These are phyloP conservation scores for Peromyscus maniculatus DNA, from an alignment of 2,113 vertebrate species.

Conservation along the genomic window DNA sequence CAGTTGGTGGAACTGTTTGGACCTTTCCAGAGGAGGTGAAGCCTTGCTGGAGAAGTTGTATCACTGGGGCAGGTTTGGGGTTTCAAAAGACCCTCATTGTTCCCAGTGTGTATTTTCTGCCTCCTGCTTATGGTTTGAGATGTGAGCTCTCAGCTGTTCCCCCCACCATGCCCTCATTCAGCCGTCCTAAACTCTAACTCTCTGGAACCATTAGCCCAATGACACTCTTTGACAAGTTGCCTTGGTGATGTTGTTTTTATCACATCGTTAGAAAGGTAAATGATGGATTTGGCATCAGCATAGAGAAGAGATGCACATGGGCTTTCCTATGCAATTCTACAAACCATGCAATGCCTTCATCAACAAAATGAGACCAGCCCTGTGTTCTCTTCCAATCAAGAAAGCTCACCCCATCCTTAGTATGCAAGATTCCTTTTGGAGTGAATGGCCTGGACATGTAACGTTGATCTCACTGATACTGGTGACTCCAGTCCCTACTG, in stretches of 20 bases:
- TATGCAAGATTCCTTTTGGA: not conserved
- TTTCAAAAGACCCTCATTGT: not conserved
- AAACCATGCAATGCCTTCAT: not conserved
- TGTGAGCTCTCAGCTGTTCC: not conserved
- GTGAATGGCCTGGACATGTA: not conserved
- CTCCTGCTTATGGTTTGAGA: not conserved
- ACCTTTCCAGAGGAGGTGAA: not conserved
- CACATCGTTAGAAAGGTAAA: not conserved
- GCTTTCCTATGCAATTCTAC: not conserved
- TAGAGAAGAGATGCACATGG: not conserved
- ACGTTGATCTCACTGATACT: too few relatives aligned
- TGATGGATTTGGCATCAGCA: not conserved
- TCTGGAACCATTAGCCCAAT: not conserved
- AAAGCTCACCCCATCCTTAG: not conserved
- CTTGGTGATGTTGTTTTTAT: not conserved
- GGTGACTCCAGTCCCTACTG: not conserved
- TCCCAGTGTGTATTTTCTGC: not conserved
- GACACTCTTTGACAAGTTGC: not conserved
- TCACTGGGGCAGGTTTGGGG: not conserved
- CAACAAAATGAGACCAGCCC: not conserved
- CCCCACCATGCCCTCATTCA: not conserved
- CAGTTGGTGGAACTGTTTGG: not conserved
- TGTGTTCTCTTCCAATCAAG: not conserved
- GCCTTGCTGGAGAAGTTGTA: not conserved
- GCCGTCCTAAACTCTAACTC: not conserved